Base-by-base conservation (phyloP, 2,113 vertebrate genomes). In the Menidia beryllina region DNA sequence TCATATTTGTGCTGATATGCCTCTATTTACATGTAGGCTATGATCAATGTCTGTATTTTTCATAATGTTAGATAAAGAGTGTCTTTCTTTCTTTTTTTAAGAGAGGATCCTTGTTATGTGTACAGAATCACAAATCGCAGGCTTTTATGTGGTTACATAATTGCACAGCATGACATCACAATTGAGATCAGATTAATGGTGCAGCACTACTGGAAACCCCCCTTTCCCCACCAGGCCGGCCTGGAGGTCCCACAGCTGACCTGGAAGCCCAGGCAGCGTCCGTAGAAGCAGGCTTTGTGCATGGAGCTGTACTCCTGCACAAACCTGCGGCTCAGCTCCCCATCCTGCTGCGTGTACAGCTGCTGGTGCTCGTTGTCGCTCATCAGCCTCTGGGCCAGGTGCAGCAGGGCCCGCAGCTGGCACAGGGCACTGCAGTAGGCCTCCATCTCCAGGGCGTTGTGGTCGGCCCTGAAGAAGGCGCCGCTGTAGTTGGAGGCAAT, bases 211-310 rank as follows among this genome's bases (percentile, higher is more conserved):
- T n/a, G n/a, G n/a, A n/a, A n/a, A n/a, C n/a, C n/a, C n/a, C n/a
- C n/a, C n/a, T n/a, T n/a, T n/a, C n/a, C n/a, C n/a, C n/a, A n/a
- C n/a, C n/a, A n/a, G n/a, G n/a, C n/a, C n/a, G 30, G 30, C 10
- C 10, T 34, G 30, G 30, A 34, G 10, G 10, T 34, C 30, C 10
- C 41, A n/a, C 7, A 19, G 0, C n/a, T 63, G 56, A 97, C 96
- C 95, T 97, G 96, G 69, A 97, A 97, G 73, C 96, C 96, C 53
- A 97, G 90, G 53, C 96, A 97, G 77, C 96, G 94, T 1, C 96
- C 96, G 0, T 97, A 97, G 91, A 97, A 97, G 75, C 96, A 97
- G 61, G 95, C 95, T 75, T 97, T 97, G 89, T 96, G 95, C 93
- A 97, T 94, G 2, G 95, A 95, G 83, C 93, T 86, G 78, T 96